Base-by-base conservation (phyloP, 2,113 vertebrate species). In the Campylomormyrus tamandua region DNA sequence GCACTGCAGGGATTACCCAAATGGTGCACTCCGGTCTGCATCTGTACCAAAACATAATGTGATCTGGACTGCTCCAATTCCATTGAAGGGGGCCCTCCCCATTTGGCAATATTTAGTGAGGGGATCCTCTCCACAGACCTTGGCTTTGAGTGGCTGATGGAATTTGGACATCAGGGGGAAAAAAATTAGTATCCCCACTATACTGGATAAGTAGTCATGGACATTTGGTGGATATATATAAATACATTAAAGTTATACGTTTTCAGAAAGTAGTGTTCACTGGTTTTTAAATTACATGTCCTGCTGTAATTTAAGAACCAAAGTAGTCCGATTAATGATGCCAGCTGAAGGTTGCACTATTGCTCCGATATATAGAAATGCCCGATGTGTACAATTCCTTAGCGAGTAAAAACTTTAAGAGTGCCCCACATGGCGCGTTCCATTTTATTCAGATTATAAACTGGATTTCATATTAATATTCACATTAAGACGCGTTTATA, bases 401-500 rank as follows among this genome's bases (percentile, higher is more conserved):
- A 84, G 45, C 10, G 19, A n/a, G 45, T n/a, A 48, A 24, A 46
- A 84, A 48, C 45, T 45, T 17, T 48, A 48, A 46, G 21, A 42
- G 35, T 11, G 6, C 42, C 45, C 42, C 83, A 83, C 35, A 84
- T 48, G 83, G 9, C 42, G 11, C 45, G 11, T 48, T 80, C 35
- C 35, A 42, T 84, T 84, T 84, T 48, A 84, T 58, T 85, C 77
- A 84, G 77, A 89, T 89, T 89, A 84, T 89, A 89, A 89, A 84
- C 39, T 45, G 35, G 50, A 21, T 42, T 80, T 58, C 48, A 50
- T 35, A 90, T 90, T 90, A 90, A 90, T 86, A 74, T 87, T 90
- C 83, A 66, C 27, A 90, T 87, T 90, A 35, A 90, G 46, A 86
- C n/a, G 52, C 45, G 19, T 66, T 70, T 46, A n/a, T 86, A 70